Evolutionary conservation across 2,797 vertebrate genomes (phyloP).

Genomic region (Calcarius lapponicus): DNA sequence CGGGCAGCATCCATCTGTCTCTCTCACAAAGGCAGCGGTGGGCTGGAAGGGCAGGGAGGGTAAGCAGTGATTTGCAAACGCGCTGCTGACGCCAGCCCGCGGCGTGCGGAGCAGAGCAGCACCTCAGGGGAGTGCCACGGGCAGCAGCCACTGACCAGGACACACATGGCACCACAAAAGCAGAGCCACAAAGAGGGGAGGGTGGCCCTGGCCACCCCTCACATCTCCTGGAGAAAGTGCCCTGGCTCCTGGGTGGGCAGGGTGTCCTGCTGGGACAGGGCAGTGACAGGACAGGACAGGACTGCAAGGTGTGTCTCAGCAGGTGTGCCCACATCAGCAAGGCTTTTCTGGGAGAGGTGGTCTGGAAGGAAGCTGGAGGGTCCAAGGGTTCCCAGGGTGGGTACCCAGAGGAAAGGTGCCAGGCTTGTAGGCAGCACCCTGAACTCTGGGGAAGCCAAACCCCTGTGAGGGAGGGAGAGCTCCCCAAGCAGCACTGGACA

Average conservation of each 20-base stretch:
- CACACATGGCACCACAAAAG: rapidly evolving
- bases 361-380: background rate
- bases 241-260: background rate
- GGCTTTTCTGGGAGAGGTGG: background rate
- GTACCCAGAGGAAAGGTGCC: background rate
- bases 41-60: background rate
- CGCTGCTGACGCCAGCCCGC: background rate
- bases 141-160: background rate
- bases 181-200: background rate
- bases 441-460: background rate
- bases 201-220: background rate
- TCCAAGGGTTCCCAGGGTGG: background rate
- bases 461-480: rapidly evolving
- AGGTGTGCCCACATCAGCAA: rapidly evolving
- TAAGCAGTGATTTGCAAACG: rapidly evolving
- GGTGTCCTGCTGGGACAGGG: rapidly evolving
- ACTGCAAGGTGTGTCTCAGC: background rate
- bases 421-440: background rate
- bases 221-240: background rate
- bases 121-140: rapidly evolving
- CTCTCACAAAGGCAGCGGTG: background rate
- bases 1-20: background rate
- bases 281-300: background rate
- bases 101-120: background rate
- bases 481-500: rapidly evolving